phyloP scores from a whole-genome alignment of 2,888 invertebrate genomes.

The Amphipoea lucens region DNA sequence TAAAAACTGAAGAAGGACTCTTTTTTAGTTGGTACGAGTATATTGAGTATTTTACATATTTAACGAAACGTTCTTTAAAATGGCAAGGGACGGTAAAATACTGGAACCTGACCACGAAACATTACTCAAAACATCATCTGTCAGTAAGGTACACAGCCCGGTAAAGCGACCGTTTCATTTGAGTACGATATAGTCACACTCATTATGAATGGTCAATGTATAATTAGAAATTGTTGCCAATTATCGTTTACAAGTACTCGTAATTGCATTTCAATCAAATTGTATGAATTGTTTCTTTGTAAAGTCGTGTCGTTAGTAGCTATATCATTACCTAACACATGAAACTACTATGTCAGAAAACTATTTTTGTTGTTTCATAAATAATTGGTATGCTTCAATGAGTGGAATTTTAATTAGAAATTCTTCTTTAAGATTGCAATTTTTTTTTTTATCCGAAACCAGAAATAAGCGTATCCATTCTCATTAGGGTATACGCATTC shows the following conservation, averaged over 20 bases:
- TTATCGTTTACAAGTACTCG: background rate
- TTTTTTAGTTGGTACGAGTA: background rate
- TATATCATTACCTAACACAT: background rate
- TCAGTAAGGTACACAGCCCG: background rate
- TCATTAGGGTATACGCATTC: background rate
- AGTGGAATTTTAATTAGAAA: slow-evolving; percentile 16
- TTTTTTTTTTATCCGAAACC: background rate
- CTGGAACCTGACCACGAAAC: background rate
- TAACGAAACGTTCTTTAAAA: no score
- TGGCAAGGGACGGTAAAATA: background rate
- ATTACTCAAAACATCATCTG: background rate
- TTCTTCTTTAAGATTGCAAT: no score
- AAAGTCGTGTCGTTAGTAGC: background rate
- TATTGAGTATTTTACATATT: no score
- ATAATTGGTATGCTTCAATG: background rate
- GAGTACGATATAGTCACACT: no score
- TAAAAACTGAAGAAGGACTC: background rate
- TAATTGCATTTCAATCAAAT: slow-evolving; percentile 17
- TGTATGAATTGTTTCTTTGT: slow-evolving; percentile 3
- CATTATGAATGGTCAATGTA: background rate
- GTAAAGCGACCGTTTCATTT: background rate
- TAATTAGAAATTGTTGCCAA: background rate
- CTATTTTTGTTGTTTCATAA: background rate
- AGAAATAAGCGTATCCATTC: background rate
- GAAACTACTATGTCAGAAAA: background rate